Conservation (phyloP, 2,113 vertebrate species). For the Turnix velox region DNA sequence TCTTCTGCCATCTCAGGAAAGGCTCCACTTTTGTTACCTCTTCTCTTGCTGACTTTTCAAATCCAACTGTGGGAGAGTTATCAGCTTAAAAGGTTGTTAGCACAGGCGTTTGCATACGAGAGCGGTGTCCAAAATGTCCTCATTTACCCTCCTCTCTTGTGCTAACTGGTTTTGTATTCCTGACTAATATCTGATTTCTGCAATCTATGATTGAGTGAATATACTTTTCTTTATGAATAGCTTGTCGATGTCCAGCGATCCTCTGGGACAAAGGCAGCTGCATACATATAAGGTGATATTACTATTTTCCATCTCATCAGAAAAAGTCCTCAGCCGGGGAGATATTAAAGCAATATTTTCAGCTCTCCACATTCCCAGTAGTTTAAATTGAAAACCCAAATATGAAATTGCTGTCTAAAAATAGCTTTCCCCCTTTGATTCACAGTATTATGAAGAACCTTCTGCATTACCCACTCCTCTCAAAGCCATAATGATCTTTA, state of each 20-base stretch:
- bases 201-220: conserved; percentile 19
- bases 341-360: conserved; percentile 64
- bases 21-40: not conserved
- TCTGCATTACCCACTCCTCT: not conserved
- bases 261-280: conserved; percentile 26
- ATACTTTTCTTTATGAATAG: conserved; percentile 16
- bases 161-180: conserved; percentile 2
- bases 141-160: not conserved
- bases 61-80: not conserved
- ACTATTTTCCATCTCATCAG: conserved; percentile 43
- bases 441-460: not conserved
- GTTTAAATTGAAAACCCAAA: conserved; percentile 38
- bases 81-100: not conserved
- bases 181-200: not conserved
- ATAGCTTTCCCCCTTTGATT: not conserved
- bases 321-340: conserved; percentile 35
- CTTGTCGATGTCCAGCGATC: not conserved
- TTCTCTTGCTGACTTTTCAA: not conserved
- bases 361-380: not conserved
- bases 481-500: not conserved
- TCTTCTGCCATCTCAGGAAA: not conserved
- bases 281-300: conserved; percentile 34
- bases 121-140: not conserved
- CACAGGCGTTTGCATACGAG: not conserved
- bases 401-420: conserved; percentile 28